These are phyloP conservation scores for Cuniculus paca DNA, from an alignment of 2,797 vertebrate species.

Conservation along the genomic window DNA sequence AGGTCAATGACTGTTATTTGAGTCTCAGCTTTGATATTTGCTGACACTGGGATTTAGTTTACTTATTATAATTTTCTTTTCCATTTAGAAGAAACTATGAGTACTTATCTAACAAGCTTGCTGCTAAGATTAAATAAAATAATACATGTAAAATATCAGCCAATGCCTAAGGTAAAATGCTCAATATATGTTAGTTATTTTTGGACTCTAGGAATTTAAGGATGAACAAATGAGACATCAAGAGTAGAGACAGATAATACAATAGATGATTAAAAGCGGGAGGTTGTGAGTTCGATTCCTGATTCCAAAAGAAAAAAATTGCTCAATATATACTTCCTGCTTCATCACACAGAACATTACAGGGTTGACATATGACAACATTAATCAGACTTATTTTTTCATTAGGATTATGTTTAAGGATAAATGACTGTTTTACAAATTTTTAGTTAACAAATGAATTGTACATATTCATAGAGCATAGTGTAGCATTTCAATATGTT, in stretches of 20 bases:
- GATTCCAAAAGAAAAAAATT: too few species aligned
- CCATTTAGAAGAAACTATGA: slow-evolving; percentile 17
- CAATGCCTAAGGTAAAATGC: neutral
- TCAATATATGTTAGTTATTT: neutral
- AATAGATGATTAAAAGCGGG: neutral
- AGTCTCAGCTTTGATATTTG: slow-evolving; percentile 34
- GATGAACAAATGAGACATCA: neutral
- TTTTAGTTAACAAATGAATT: neutral
- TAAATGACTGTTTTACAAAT: neutral
- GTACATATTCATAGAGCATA: neutral
- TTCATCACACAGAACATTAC: neutral
- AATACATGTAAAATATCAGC: slow-evolving; percentile 39
- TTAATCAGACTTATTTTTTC: neutral
- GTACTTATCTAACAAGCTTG: neutral
- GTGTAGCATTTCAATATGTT: neutral
- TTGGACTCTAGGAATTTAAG: neutral
- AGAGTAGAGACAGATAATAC: neutral
- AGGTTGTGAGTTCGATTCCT: too few species aligned
- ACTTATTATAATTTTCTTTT: neutral
- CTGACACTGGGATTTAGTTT: neutral
- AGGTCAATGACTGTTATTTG: neutral
- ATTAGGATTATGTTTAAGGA: neutral
- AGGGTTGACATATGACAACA: neutral
- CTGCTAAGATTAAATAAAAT: slow-evolving; percentile 33
- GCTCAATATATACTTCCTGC: neutral